Base-by-base conservation (phyloP, 1,140 invertebrate genomes). In the Drosophila setifemur region DNA sequence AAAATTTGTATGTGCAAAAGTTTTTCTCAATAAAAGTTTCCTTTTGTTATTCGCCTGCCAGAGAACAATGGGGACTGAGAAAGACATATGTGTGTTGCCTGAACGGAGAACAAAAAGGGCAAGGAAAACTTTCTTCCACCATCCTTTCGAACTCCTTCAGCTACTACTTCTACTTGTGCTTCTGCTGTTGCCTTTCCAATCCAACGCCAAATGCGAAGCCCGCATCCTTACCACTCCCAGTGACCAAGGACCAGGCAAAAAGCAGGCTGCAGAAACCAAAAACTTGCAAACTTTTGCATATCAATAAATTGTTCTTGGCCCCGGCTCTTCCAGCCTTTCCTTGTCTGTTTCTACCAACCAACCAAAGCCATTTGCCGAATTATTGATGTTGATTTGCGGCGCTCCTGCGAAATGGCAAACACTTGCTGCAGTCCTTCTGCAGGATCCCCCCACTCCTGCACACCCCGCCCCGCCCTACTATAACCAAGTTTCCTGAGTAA, bases 331-430 rank as follows among this genome's bases (percentile, higher is more conserved):
- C n/a, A n/a, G n/a, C n/a, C 19, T 7, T n/a, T 3, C 26, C 2
- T 28, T 25, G n/a, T n/a, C n/a, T n/a, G n/a, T n/a, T n/a, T n/a
- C n/a, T n/a, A n/a, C n/a, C n/a, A n/a, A n/a, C 2, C 9, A 18
- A 35, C 19, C 43, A 45, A 37, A 45, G 25, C 57, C 52, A 53
- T 67, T 81, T 63, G 54, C 63, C 47, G 52, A 79, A 79, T 83
- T 85, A 83, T 83, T 79, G 74, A 86, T 86, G 81, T 86, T 83
- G 79, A 86, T 79, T 86, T 83, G 78, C 73, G 79, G 78, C 66
- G 55, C 60, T 54, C 40, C 79, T 75, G 58, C 52, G 49, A 67
- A 55, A 44, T 29, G 37, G 57, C 66, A 81, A 73, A 67, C 45
- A 81, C 35, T 79, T 73, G 64, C 75, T 57, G 39, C 50, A 37